These are phyloP conservation scores for Gila orcuttii DNA, from an alignment of 2,113 vertebrate genomes.

Conservation along the genomic window DNA sequence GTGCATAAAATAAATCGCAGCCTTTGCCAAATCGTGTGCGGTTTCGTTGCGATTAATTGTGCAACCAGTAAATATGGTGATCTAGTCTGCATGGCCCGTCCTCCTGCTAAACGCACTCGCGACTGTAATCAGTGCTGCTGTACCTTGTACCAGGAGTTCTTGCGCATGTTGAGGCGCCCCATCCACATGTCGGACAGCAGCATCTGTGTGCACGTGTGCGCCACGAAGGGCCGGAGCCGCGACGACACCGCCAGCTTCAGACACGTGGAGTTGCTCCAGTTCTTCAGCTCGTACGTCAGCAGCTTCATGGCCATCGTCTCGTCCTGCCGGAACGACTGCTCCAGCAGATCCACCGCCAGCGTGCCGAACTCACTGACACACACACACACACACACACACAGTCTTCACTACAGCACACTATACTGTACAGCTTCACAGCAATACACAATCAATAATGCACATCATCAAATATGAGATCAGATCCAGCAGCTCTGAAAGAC, in stretches of 20 bases:
- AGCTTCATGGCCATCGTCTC: conserved; percentile 99
- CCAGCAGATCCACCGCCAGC: conserved; percentile 92
- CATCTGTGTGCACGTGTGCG: conserved; percentile 98
- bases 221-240: conserved; percentile 91
- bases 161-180: conserved; percentile 98
- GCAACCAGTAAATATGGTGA: too few species aligned
- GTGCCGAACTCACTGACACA: conserved; percentile 92
- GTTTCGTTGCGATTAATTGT: too few species aligned
- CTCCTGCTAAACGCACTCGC: too few species aligned
- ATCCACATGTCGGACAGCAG: conserved; percentile 99
- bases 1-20: too few species aligned
- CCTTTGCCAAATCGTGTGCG: too few species aligned
- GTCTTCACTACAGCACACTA: too few species aligned
- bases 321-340: conserved; percentile 96
- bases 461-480: too few species aligned
- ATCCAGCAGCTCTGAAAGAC: too few species aligned
- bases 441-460: too few species aligned
- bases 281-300: conserved; percentile 96
- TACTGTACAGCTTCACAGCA: too few species aligned
- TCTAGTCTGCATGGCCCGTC: too few species aligned
- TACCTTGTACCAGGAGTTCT: conserved; percentile 99
- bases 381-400: not conserved
- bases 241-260: conserved; percentile 97
- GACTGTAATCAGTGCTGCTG: not conserved
- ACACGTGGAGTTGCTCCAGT: conserved; percentile 99